Percentiles rank a stretch among this genome's conserved stretches.
phyloP scores from a whole-genome alignment of 2,113 vertebrate species.

The Gambusia affinis region DNA sequence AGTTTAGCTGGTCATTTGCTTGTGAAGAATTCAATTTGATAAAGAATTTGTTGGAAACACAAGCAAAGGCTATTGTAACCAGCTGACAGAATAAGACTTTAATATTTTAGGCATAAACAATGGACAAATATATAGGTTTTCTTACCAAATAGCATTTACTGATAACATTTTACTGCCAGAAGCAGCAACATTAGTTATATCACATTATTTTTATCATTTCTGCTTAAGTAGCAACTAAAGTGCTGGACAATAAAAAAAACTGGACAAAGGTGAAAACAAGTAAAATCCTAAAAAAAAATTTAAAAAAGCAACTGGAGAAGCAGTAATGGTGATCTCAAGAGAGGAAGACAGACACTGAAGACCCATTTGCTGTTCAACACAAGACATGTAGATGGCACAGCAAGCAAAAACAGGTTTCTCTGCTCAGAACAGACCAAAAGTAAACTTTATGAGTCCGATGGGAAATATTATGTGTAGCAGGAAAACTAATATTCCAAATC shows the following conservation, averaged over 20 bases:
- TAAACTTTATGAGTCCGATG: background rate
- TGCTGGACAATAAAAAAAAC: background rate
- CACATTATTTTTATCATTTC: background rate
- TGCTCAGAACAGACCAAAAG: background rate
- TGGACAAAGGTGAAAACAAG: background rate
- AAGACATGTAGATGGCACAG: background rate
- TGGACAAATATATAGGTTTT: background rate
- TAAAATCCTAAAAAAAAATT: background rate
- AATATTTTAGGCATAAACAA: background rate
- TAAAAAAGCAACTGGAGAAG: background rate
- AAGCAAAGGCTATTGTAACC: background rate
- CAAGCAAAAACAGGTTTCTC: background rate
- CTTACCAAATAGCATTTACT: background rate
- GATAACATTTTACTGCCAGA: background rate
- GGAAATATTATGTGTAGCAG: background rate
- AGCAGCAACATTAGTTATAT: background rate
- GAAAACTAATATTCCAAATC: background rate
- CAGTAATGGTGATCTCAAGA: no score
- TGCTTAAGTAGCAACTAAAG: background rate
- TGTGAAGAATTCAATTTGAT: constrained; percentile 36
- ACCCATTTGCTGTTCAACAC: no score
- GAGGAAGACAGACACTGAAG: no score
- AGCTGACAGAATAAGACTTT: constrained; percentile 6
- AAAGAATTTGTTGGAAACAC: constrained; percentile 39
- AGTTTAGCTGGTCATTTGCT: constrained; percentile 58